phyloP scores from a whole-genome alignment of 2,888 invertebrate species.

The Psylliodes chrysocephalus region DNA sequence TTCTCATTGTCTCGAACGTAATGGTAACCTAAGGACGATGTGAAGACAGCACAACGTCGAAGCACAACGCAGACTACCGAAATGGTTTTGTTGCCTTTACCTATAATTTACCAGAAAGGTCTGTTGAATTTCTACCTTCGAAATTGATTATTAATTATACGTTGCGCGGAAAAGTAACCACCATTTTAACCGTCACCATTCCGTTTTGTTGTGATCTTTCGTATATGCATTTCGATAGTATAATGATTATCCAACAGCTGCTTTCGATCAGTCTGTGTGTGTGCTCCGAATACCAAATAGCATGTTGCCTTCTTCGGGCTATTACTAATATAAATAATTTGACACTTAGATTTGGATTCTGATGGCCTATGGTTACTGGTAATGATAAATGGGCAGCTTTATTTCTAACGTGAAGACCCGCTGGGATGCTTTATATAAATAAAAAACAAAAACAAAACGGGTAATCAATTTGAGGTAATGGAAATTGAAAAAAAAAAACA shows the following conservation, averaged over 20 bases:
- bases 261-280: neutral
- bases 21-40: neutral
- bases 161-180: slow-evolving; percentile 22
- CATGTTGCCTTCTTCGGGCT: neutral
- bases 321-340: neutral
- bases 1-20: neutral
- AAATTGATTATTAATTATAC: slow-evolving; percentile 38
- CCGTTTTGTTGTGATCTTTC: neutral
- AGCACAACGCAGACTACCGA: slow-evolving; percentile 31
- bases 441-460: neutral
- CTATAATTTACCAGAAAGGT: slow-evolving; percentile 34
- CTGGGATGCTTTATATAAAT: neutral
- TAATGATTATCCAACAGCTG: neutral
- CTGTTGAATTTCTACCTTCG: slow-evolving; percentile 32
- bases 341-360: neutral
- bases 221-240: neutral
- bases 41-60: slow-evolving; percentile 19
- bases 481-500: too few species aligned
- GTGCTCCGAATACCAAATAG: neutral
- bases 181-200: slow-evolving; percentile 18
- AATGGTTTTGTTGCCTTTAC: slow-evolving; percentile 21
- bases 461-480: too few species aligned
- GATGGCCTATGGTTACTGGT: neutral
- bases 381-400: neutral
- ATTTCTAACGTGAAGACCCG: neutral